phyloP scores from a whole-genome alignment of 2,888 invertebrate genomes.

The Cheilosia impressa region DNA sequence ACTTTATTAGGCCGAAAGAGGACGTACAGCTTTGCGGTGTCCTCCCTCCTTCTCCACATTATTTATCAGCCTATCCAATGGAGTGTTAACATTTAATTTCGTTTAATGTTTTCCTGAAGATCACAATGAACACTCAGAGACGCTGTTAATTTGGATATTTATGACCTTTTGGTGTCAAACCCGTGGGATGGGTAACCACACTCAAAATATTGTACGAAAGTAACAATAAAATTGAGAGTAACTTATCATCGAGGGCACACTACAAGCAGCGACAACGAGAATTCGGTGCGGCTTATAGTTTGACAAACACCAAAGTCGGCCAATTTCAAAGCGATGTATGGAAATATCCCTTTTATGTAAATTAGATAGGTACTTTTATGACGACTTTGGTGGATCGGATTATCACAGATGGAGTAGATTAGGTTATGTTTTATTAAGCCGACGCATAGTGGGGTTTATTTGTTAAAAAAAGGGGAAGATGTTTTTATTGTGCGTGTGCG shows the following conservation, averaged over 20 bases:
- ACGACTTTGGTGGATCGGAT: slow-evolving; percentile 31
- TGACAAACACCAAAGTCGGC: slow-evolving; percentile 53
- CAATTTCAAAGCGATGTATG: slow-evolving; percentile 37
- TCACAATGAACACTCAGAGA: slow-evolving; percentile 56
- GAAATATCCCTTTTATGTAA: slow-evolving; percentile 54
- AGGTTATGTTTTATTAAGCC: slow-evolving; percentile 21
- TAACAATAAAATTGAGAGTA: slow-evolving; percentile 3
- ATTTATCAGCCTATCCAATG: slow-evolving; percentile 61
- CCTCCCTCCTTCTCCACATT: slow-evolving; percentile 5
- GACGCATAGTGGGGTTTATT: not conserved
- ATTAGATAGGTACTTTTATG: slow-evolving; percentile 49
- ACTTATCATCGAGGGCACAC: slow-evolving; percentile 7
- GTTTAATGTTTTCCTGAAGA: slow-evolving; percentile 51
- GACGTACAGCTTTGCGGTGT: slow-evolving; percentile 33
- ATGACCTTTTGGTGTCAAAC: slow-evolving; percentile 39
- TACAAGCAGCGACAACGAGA: not conserved
- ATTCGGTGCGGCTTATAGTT: slow-evolving; percentile 26
- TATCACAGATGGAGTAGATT: slow-evolving; percentile 46
- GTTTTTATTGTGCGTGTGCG: slow-evolving; percentile 2
- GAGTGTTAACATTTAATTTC: slow-evolving; percentile 68
- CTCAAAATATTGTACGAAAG: slow-evolving; percentile 31
- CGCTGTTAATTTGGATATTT: slow-evolving; percentile 66
- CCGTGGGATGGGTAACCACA: slow-evolving; percentile 8
- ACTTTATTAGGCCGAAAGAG: slow-evolving; percentile 59
- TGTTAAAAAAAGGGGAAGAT: not conserved